Base-by-base conservation (phyloP, 2,888 invertebrate species). In the Protophormia terraenovae region DNA sequence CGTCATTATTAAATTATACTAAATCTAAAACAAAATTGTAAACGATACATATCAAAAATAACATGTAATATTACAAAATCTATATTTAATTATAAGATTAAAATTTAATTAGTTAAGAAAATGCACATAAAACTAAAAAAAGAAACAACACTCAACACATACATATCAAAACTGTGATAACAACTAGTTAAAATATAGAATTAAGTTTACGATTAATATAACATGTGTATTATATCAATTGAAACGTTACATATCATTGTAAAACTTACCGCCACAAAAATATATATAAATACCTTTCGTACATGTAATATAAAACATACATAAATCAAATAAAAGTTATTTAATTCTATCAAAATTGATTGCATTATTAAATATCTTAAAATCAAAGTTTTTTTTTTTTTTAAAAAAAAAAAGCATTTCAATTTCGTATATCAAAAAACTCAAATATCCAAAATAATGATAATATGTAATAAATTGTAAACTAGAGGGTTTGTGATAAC, bases 81-180 rank as follows among this genome's bases (percentile, higher is more conserved):
- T 27, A 50, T 71, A 50, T 60, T 62, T 47, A 58, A 8, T 45
- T 45, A 53, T 73, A 62, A n/a, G 41, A 41, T 2, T 35, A 24
- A 50, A 62, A 62, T 38, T 3, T 16, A 64, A n/a, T 50, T 16
- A 64, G 45, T 66, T 76, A 76, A 66, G 66, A 8, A 24, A 67
- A 0, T 16, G 45, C 67, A 72, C 35, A 47, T 47, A 66, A 84
- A 50, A 32, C 14, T 8, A 12, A 47, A 45, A 58, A n/a, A n/a
- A n/a, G n/a, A n/a, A 76, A 32, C 8, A 1, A 45, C 35, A 24
- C 24, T 45, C 14, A 67, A 66, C 19, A 69, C 32, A 73, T 27
- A 75, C 83, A 81, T 83, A 83, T 83, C 80, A 73, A 86, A 86
- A 86, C 86, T 86, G 86, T 86, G 86, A 86, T 86, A 86, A 83